Conservation (phyloP, 2,888 invertebrate genomes). For the Nemapogon koenigi region DNA sequence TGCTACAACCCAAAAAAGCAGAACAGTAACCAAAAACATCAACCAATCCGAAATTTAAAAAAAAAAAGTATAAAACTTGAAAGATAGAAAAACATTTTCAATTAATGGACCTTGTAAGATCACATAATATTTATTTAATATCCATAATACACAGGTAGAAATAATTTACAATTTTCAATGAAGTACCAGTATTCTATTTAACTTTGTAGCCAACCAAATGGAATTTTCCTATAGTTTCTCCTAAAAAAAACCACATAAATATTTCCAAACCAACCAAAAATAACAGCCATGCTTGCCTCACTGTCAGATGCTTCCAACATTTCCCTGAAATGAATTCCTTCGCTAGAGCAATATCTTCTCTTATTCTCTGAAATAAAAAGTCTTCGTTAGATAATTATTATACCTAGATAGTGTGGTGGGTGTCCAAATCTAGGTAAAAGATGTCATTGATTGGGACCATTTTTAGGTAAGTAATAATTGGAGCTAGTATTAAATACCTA, state of each 20-base stretch:
- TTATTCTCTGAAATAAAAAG: slow-evolving; percentile 28
- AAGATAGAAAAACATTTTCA: no score
- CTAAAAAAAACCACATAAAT: slow-evolving; percentile 42
- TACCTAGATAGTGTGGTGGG: background rate
- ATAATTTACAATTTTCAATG: no score
- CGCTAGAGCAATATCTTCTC: slow-evolving; percentile 25
- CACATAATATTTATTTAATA: no score
- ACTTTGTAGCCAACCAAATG: slow-evolving; percentile 45
- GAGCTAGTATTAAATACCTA: no score
- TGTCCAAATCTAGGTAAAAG: slow-evolving; percentile 1
- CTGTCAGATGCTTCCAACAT: slow-evolving; percentile 32
- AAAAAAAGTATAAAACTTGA: no score
- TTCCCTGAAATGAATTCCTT: slow-evolving; percentile 30
- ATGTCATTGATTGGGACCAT: background rate
- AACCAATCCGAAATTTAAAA: no score
- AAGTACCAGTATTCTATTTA: no score
- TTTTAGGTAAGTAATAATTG: no score
- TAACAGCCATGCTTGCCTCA: slow-evolving; percentile 40
- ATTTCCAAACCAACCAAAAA: slow-evolving; percentile 36
- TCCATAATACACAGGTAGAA: no score
- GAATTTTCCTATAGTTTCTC: slow-evolving; percentile 47
- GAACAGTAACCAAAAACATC: no score
- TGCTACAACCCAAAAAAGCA: no score
- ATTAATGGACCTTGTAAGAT: no score
- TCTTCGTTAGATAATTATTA: slow-evolving; percentile 4